phyloP scores from a whole-genome alignment of 2,797 vertebrate genomes.

The Thalassophryne amazonica region DNA sequence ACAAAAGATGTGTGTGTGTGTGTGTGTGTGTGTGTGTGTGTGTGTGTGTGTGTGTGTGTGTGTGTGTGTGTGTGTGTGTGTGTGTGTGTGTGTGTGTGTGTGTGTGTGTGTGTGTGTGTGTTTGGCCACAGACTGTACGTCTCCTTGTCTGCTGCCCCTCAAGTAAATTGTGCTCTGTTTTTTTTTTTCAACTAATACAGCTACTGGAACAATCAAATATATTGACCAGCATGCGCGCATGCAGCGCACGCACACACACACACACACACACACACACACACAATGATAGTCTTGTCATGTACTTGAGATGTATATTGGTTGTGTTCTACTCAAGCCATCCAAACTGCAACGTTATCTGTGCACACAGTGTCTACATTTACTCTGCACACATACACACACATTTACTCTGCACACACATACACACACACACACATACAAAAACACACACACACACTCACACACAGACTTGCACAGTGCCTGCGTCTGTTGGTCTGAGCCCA shows the following conservation, averaged over 20 bases:
- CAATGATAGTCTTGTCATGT: conserved; percentile 30
- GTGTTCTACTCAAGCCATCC: conserved; percentile 22
- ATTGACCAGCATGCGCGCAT: conserved; percentile 42
- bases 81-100: conserved; percentile 1
- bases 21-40: conserved; percentile 3
- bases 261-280: conserved; percentile 23
- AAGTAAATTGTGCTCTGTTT: conserved; percentile 50
- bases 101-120: conserved; percentile 1
- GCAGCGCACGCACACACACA: conserved; percentile 24
- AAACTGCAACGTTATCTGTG: conserved; percentile 60
- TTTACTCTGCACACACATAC: conserved; percentile 8
- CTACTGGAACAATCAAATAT: conserved; percentile 66
- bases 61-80: not conserved
- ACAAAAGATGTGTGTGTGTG: not conserved
- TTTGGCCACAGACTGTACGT: conserved; percentile 43
- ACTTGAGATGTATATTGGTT: conserved; percentile 40
- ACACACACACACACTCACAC: conserved; percentile 1
- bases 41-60: not conserved
- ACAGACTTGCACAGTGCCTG: conserved; percentile 12
- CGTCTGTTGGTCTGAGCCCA: conserved; percentile 51
- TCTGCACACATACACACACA: not conserved
- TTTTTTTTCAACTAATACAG: conserved; percentile 49
- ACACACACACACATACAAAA: conserved; percentile 13
- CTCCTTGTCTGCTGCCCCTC: conserved; percentile 47
- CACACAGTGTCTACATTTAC: conserved; percentile 47